Evolutionary conservation across 2,888 invertebrate genomes (phyloP), one percentile per base, ranked within the genome.

Genomic region (Drosophila stalkeri): DNA sequence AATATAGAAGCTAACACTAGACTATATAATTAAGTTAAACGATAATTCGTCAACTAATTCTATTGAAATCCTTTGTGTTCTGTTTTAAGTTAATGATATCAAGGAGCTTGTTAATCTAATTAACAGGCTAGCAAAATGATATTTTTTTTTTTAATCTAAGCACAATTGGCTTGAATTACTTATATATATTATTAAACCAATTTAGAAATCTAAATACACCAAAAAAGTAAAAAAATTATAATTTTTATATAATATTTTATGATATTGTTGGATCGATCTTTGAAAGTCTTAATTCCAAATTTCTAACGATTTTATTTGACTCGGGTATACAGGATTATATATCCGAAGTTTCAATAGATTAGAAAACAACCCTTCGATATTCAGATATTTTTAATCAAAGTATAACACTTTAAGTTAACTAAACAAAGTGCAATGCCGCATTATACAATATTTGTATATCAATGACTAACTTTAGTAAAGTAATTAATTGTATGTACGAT

Each of bases 381-480:
- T 67, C 46, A 37, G 31, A 46, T 65, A 37, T 65, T 14, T 4
- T 51, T 59, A 63, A 33, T 14, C n/a, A n/a, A 46, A 41, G 33
- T 52, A n/a, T 46, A 54, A 60, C 43, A 59, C 20, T 49, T 55
- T 59, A 74, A 46, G 57, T 65, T 69, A 54, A 77, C 64, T 63
- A 52, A 60, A 65, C 62, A 56, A 61, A 79, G 72, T 75, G 75
- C 78, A 77, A 77, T 79, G 75, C 62, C 63, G 41, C 41, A 33
- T 61, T 78, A 78, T 78, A 78, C 78, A 78, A 78, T 78, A 78
- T 78, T 78, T 78, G 78, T 79, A 79, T 72, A 68, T 51, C 37
- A 63, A 75, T 68, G 47, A 60, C 52, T 69, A 49, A 76, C 35
- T 49, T 23, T 46, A 54, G 23, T 31, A 54, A 64, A 49, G 27